A percentile compares a stretch with the other conserved stretches of the same genome.
phyloP scores from a whole-genome alignment of 2,113 vertebrate species.

The Stegostoma tigrinum region DNA sequence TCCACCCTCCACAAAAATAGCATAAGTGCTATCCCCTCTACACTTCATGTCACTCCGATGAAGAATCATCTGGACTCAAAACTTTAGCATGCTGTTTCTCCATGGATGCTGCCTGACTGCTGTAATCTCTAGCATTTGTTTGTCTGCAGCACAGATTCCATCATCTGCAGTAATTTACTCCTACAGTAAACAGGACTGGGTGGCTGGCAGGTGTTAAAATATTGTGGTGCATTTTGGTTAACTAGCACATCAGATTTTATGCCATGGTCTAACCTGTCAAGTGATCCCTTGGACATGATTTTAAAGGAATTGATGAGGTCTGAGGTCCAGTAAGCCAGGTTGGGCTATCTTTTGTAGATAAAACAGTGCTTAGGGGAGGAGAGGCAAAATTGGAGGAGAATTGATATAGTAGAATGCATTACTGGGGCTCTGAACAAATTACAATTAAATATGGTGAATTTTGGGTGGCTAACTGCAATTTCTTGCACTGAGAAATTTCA shows the following conservation, averaged over 20 bases:
- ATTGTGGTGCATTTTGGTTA: neutral
- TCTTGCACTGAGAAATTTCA: neutral
- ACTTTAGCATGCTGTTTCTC: too few relatives aligned
- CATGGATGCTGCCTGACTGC: too few relatives aligned
- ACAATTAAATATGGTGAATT: neutral
- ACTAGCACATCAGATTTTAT: neutral
- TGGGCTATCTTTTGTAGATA: neutral
- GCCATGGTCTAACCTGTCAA: neutral
- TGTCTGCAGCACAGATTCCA: too few relatives aligned
- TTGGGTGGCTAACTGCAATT: neutral
- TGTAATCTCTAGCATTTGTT: too few relatives aligned
- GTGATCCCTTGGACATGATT: neutral
- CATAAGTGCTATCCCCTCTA: too few relatives aligned
- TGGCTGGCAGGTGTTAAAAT: neutral
- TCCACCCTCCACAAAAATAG: too few relatives aligned
- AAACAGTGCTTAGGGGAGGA: neutral
- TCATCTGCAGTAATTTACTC: too few relatives aligned
- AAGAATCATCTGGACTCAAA: too few relatives aligned
- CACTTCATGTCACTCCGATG: too few relatives aligned
- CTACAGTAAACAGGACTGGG: neutral
- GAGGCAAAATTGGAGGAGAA: neutral
- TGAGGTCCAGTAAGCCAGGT: neutral
- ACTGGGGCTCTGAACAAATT: neutral
- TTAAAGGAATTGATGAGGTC: neutral
- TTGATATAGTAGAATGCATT: neutral